phyloP scores from a whole-genome alignment of 2,888 invertebrate genomes.

The Protonemura montana region DNA sequence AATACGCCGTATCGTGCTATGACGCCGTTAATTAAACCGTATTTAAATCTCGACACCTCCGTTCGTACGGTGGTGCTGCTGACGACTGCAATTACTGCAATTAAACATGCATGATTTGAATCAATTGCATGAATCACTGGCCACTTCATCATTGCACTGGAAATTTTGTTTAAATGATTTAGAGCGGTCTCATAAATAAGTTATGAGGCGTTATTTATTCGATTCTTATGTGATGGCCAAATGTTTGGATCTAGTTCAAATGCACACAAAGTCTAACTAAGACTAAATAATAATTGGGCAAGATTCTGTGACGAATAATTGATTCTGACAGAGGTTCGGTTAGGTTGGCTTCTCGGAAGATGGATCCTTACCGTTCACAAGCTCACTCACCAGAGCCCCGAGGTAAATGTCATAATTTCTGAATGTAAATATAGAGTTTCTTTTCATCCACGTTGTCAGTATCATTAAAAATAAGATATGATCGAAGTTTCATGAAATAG shows the following conservation, averaged over 20 bases:
- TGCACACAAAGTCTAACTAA: neutral
- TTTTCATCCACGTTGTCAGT: neutral
- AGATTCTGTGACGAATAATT: neutral
- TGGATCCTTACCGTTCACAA: neutral
- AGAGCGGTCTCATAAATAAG: conserved; percentile 7
- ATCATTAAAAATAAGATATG: neutral
- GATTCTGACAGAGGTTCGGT: neutral
- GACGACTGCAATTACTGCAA: conserved; percentile 46
- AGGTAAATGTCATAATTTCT: neutral
- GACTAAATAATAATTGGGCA: neutral
- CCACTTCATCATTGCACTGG: conserved; percentile 15
- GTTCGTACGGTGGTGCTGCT: conserved; percentile 17
- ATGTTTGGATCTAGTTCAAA: neutral
- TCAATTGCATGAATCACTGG: conserved; percentile 42
- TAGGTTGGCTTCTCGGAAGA: neutral
- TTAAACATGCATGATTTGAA: conserved; percentile 45
- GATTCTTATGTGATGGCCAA: neutral
- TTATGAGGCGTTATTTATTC: neutral
- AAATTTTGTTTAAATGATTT: conserved; percentile 28
- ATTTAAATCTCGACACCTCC: conserved; percentile 46
- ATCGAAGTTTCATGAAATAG: neutral
- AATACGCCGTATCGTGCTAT: conserved; percentile 39
- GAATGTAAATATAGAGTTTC: neutral
- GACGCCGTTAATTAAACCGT: conserved; percentile 39
- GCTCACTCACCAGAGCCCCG: neutral